Conservation (phyloP, 1,140 invertebrate species). For the Aethina tumida region DNA sequence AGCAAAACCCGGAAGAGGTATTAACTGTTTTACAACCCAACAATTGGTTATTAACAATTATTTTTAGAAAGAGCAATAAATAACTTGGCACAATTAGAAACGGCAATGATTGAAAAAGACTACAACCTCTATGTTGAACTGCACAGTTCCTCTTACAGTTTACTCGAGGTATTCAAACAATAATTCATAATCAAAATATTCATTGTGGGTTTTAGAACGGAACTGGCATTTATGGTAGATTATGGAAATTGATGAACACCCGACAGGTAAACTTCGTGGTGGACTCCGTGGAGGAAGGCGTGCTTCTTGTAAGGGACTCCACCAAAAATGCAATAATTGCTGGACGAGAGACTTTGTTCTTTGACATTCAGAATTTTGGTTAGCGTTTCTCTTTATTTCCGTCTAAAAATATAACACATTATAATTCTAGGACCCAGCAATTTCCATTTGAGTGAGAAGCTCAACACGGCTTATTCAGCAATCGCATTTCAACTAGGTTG, state of each 20-base stretch:
- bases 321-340: constrained; percentile 50
- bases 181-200: background rate
- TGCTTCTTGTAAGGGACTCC: constrained; percentile 45
- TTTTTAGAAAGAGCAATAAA: constrained; percentile 50
- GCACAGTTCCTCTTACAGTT: constrained; percentile 54
- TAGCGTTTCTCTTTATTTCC: constrained; percentile 8
- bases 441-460: constrained; percentile 61
- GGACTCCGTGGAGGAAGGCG: constrained; percentile 54
- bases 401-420: background rate
- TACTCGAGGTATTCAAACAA: constrained; percentile 54
- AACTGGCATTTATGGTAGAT: constrained; percentile 56
- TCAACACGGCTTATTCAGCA: constrained; percentile 61
- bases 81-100: constrained; percentile 47
- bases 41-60: constrained; percentile 5
- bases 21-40: constrained; percentile 2
- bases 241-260: constrained; percentile 51
- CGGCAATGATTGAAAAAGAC: constrained; percentile 47
- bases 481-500: constrained; percentile 63
- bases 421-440: constrained; percentile 45
- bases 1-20: constrained; percentile 48
- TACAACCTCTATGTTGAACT: constrained; percentile 56
- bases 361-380: constrained; percentile 59
- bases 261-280: constrained; percentile 43
- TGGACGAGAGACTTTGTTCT: constrained; percentile 58
- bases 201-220: constrained; percentile 45